Conservation (phyloP, 2,113 vertebrate species). For the Chionomys nivalis region DNA sequence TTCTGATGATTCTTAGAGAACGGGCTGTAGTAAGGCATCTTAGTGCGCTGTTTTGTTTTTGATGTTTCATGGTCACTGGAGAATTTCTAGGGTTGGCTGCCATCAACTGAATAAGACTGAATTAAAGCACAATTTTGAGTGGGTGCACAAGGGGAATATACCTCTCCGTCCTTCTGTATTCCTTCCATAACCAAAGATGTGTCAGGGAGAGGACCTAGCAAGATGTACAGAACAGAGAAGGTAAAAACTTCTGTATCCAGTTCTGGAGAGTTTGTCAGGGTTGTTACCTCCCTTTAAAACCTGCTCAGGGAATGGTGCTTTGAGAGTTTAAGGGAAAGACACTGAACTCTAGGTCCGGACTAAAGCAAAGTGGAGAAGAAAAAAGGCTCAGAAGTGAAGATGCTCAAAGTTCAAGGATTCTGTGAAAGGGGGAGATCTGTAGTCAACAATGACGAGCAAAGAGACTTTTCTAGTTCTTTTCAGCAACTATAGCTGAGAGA, state of each 20-base stretch:
- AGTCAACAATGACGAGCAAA: not conserved
- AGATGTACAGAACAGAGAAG: not conserved
- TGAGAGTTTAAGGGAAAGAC: not conserved
- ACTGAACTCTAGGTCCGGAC: not conserved
- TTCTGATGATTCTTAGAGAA: not conserved
- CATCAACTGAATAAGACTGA: not conserved
- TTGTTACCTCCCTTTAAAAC: not conserved
- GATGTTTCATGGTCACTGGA: not conserved
- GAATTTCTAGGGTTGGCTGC: not conserved
- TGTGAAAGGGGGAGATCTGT: not conserved
- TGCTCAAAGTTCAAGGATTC: not conserved
- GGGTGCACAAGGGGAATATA: not conserved
- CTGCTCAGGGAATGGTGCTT: not conserved
- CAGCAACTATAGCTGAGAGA: not conserved
- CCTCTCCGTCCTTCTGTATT: not conserved
- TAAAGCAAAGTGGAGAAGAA: not conserved
- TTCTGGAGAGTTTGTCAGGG: not conserved
- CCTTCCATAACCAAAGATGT: not conserved
- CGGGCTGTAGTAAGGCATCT: not conserved
- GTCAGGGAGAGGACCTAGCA: not conserved
- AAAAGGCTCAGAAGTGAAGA: not conserved
- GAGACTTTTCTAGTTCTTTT: not conserved
- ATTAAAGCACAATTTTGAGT: not conserved
- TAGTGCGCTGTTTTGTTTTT: not conserved
- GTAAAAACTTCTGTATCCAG: not conserved